phyloP scores from a whole-genome alignment of 2,797 vertebrate genomes.

The Pseudochirops corinnae region DNA sequence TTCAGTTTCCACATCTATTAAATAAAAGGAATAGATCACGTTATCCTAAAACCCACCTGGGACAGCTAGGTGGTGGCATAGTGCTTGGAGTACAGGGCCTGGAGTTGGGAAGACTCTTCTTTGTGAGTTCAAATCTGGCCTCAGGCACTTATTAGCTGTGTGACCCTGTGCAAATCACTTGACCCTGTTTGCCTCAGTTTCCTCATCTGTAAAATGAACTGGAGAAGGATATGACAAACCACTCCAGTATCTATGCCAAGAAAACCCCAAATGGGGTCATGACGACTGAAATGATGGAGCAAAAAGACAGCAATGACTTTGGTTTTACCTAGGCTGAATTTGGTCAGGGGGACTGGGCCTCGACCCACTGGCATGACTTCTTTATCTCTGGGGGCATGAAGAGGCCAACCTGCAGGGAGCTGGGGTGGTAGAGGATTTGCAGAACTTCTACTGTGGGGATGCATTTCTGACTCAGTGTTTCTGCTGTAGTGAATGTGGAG shows the following conservation, averaged over 20 bases:
- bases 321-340: background rate
- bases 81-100: background rate
- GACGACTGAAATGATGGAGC: background rate
- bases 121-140: background rate
- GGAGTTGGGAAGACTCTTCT: background rate
- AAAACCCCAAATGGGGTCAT: background rate
- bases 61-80: too few species aligned
- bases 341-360: background rate
- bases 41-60: background rate
- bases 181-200: background rate
- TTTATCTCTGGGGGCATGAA: background rate
- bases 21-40: background rate
- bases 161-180: background rate
- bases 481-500: background rate
- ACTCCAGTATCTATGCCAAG: background rate
- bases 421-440: background rate
- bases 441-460: background rate
- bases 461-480: background rate
- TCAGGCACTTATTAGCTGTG: background rate
- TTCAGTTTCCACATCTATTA: background rate
- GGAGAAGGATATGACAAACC: background rate
- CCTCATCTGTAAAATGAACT: background rate
- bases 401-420: too few species aligned
- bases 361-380: background rate
- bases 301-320: background rate